phyloP scores from a whole-genome alignment of 2,797 vertebrate species.

The Lutjanus campechanus region DNA sequence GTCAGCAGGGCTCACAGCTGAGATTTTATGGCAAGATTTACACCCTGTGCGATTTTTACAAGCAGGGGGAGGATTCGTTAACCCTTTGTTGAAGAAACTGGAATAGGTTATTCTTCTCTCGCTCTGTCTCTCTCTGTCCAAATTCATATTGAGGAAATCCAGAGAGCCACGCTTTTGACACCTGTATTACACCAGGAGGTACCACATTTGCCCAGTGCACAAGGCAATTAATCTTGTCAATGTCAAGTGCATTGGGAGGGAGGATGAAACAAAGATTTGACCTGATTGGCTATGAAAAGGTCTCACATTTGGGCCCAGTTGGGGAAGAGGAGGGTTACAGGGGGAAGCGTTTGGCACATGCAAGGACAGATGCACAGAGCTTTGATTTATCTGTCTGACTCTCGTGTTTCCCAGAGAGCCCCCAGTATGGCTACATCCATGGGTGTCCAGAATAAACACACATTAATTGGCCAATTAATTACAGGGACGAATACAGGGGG shows the following conservation, averaged over 20 bases:
- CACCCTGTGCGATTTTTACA: constrained; percentile 79
- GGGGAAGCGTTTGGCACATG: constrained; percentile 77
- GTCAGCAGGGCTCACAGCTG: constrained; percentile 85
- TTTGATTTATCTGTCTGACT: constrained; percentile 88
- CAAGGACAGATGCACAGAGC: constrained; percentile 83
- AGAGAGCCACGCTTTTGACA: constrained; percentile 75
- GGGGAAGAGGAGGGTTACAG: constrained; percentile 73
- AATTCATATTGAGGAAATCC: constrained; percentile 68
- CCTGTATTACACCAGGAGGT: constrained; percentile 82
- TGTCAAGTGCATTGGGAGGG: constrained; percentile 84
- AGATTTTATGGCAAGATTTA: constrained; percentile 85
- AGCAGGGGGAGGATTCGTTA: constrained; percentile 71
- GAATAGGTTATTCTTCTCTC: constrained; percentile 53
- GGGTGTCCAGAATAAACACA: constrained; percentile 85
- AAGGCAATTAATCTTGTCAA: constrained; percentile 87
- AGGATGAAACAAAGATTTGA: constrained; percentile 85
- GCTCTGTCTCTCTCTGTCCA: constrained; percentile 30
- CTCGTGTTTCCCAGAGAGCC: constrained; percentile 77
- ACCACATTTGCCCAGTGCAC: constrained; percentile 79
- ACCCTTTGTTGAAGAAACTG: constrained; percentile 71
- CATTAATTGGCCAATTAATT: constrained; percentile 87
- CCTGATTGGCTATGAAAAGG: constrained; percentile 85
- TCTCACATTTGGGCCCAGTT: constrained; percentile 79
- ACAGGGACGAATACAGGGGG: constrained; percentile 78
- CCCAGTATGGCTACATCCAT: constrained; percentile 70